phyloP scores from a whole-genome alignment of 2,797 vertebrate species.

The Merluccius polli region DNA sequence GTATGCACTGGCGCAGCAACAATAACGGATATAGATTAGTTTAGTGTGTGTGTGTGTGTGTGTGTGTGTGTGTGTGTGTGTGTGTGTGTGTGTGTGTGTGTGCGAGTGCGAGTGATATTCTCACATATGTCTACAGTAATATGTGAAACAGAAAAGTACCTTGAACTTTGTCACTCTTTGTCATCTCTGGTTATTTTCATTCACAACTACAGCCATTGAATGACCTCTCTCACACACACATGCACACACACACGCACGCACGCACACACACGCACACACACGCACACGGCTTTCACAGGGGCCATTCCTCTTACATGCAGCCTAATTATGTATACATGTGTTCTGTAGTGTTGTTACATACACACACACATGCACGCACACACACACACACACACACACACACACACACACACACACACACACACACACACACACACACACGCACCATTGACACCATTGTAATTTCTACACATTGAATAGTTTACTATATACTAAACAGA shows the following conservation, averaged over 20 bases:
- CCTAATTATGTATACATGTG: background rate
- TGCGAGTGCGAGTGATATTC: background rate
- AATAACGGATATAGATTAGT: slow-evolving; percentile 41
- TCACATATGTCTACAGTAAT: too few species aligned
- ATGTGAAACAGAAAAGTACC: background rate
- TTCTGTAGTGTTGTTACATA: background rate
- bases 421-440: too few species aligned
- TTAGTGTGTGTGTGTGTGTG: slow-evolving; percentile 2
- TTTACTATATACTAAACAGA: background rate
- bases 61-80: background rate
- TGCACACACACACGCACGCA: slow-evolving; percentile 13
- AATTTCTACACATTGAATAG: background rate
- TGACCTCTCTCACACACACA: slow-evolving; percentile 5
- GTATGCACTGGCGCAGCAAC: slow-evolving; percentile 38
- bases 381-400: slow-evolving; percentile 3
- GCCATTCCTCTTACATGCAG: too few species aligned
- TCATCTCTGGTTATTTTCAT: background rate
- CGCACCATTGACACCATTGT: background rate
- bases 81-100: background rate
- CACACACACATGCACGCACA: slow-evolving; percentile 1
- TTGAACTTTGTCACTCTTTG: background rate
- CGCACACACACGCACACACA: slow-evolving; percentile 13
- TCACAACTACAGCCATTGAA: background rate
- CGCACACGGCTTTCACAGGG: slow-evolving; percentile 6
- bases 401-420: slow-evolving; percentile 12